Evolutionary conservation across 2,113 vertebrate species (phyloP), one percentile per base, ranked within the genome.

Genomic region (Onychorhynchus coronatus): DNA sequence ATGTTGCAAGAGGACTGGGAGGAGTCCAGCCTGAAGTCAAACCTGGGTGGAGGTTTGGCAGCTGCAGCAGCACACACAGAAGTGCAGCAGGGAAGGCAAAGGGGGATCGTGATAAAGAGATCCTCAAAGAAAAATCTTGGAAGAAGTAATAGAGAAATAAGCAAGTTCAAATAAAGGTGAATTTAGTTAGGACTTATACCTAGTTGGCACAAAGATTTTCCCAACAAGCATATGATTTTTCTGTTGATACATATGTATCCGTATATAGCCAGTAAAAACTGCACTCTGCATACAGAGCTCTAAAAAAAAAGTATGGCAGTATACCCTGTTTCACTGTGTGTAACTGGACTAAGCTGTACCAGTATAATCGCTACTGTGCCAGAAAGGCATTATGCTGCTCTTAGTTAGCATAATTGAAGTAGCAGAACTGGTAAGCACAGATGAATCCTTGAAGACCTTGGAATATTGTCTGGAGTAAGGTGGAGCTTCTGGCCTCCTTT

Each of bases 401-500:
- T 76, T 46, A n/a, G 37, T 75, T 79, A 85, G n/a, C 62, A 65
- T 73, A 76, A 94, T 42, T 79, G 66, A 91, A 91, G 89, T 10
- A 91, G 93, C 74, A 96, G 77, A 70, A 95, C 81, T 55, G 49
- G 59, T 85, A 89, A 94, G 89, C 63, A 25, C 7, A 79, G 74
- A 66, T 14, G 39, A 88, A 59, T 82, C 63, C 85, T 53, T 47
- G 58, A 83, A 85, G 62, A 61, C 25, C 28, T 44, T 33, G 81
- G 70, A 89, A 87, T 82, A 63, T 70, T 70, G 53, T 82, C 61
- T 93, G 78, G 50, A 85, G 31, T 85, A 74, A 76, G 56, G 37
- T 13, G 5, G 47, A 91, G 35, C 61, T 91, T 49, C 66, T 87
- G 35, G 39, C 68, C 47, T 75, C 35, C 23, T 88, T 84, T 81